Base-by-base conservation (phyloP, 2,797 vertebrate genomes). In the Cossypha niveicapilla region DNA sequence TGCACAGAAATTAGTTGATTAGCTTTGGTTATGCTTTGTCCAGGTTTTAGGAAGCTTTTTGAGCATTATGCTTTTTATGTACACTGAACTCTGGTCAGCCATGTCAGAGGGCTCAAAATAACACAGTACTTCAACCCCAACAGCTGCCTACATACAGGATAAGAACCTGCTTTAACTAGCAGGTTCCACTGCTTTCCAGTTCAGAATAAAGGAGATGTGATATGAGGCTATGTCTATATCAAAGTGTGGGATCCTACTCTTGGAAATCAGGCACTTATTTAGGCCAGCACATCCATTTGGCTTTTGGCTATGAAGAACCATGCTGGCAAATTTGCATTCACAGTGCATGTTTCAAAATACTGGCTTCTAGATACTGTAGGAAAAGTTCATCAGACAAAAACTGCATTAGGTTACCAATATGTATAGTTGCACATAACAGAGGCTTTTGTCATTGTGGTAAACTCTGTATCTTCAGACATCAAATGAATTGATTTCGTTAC, bases 81-180 rank as follows among this genome's bases (percentile, higher is more conserved):
- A 10, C 5, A 4, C 57, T 78, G 34, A 51, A n/a, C 63, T 83
- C 67, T 86, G 54, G 16, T 83, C 58, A 78, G 37, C 13, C 18
- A 9, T 23, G 47, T 62, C 22, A 72, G 32, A 48, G 13, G 3
- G 44, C 23, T 68, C 16, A 13, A 30, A 81, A 39, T 67, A 60
- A 53, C 15, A 34, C 30, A 35, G 18, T 39, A 28, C 28, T 84
- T 86, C 23, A 57, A 53, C 25, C 13, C 23, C 42, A 81, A 44
- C 15, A 81, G 18, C 37, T 80, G 23, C n/a, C 28, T 80, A 8
- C 16, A 9, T 2, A 1, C 1, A 0, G 10, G 27, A 24, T 44
- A 13, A 74, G 39, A 74, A 50, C 15, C 9, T 81, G 9, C 45
- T 90, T 61, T 81, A 47, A 14, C 35, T 51, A n/a, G 3, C 44